A percentile compares a stretch with the other conserved stretches of the same genome.
phyloP scores from a whole-genome alignment of 2,888 invertebrate species.

The Zygogramma bicolorata region DNA sequence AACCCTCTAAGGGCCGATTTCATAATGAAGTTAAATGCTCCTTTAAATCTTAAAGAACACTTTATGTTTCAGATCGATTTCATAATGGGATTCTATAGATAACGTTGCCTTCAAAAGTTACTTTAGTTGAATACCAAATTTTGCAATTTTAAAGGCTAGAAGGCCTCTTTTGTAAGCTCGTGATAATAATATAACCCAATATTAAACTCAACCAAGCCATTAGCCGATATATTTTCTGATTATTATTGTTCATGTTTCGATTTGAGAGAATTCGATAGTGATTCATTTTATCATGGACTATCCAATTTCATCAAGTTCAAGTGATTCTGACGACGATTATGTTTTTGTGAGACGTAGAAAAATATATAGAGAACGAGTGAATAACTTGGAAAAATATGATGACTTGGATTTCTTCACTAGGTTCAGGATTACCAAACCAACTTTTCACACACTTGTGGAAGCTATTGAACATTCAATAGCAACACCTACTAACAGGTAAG shows the following conservation, averaged over 20 bases:
- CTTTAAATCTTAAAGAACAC: neutral
- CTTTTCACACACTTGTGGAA: neutral
- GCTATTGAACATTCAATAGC: constrained; percentile 8
- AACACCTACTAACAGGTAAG: too few relatives aligned
- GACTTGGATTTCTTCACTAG: constrained; percentile 2
- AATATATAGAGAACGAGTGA: too few relatives aligned
- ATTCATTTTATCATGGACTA: neutral
- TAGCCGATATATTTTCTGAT: neutral
- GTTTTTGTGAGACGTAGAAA: too few relatives aligned
- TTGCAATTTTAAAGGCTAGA: too few relatives aligned
- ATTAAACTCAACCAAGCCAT: neutral
- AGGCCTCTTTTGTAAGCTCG: too few relatives aligned
- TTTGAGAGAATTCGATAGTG: neutral
- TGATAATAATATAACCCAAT: neutral
- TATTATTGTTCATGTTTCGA: neutral
- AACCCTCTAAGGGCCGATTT: neutral
- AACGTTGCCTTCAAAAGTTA: neutral
- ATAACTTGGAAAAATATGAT: constrained; percentile 3
- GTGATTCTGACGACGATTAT: too few relatives aligned
- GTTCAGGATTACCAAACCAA: constrained; percentile 1
- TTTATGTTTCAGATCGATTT: neutral
- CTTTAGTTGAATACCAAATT: too few relatives aligned
- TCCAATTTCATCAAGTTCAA: neutral
- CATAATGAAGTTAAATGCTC: neutral
- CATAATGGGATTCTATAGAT: neutral